Conservation (phyloP, 2,888 invertebrate genomes). For the Halictus quadricinctus region DNA sequence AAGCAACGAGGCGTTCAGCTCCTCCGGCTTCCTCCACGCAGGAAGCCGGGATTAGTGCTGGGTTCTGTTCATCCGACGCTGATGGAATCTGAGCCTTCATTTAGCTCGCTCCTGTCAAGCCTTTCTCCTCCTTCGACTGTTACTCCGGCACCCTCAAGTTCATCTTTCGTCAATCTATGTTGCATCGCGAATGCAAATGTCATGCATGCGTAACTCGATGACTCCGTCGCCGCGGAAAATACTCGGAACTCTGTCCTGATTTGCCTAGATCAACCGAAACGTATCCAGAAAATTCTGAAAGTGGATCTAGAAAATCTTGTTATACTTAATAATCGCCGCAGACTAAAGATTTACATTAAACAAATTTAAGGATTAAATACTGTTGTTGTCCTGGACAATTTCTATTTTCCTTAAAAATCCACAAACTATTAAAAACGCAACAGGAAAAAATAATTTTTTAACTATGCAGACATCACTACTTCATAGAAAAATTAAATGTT, state of each 20-base stretch:
- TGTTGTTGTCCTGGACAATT: no score
- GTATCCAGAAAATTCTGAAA: neutral
- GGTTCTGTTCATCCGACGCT: constrained; percentile 41
- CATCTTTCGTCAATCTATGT: constrained; percentile 3
- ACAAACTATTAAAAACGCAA: no score
- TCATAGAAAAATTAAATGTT: no score
- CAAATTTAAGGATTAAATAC: no score
- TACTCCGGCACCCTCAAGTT: neutral
- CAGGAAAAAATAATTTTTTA: no score
- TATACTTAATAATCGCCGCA: no score
- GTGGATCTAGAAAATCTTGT: no score
- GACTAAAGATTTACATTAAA: no score
- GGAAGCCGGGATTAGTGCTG: constrained; percentile 54
- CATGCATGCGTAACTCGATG: neutral
- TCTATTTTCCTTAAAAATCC: no score
- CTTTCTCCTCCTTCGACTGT: neutral
- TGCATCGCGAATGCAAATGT: constrained; percentile 1
- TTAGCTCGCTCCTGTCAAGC: constrained; percentile 8
- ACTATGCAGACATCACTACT: no score
- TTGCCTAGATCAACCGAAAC: neutral
- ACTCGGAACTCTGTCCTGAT: neutral
- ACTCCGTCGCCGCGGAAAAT: neutral
- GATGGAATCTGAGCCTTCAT: constrained; percentile 43
- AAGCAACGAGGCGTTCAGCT: constrained; percentile 60
- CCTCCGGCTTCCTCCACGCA: constrained; percentile 26